A percentile compares a stretch with the other conserved stretches of the same genome.
phyloP scores from a whole-genome alignment of 2,888 invertebrate genomes.

The Iphiclides podalirius region DNA sequence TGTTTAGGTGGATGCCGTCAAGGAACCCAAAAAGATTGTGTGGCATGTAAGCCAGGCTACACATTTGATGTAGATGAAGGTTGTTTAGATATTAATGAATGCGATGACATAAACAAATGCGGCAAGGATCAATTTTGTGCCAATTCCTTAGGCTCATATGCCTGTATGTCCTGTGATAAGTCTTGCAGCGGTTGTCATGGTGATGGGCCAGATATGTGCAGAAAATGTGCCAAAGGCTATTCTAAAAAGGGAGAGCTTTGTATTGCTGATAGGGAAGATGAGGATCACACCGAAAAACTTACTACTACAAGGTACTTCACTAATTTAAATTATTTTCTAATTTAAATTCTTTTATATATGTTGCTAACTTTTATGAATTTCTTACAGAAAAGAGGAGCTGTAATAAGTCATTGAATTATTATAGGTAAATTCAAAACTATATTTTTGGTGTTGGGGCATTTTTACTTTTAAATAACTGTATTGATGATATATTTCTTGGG shows the following conservation, averaged over 20 bases:
- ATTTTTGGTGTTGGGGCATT: slow-evolving; percentile 49
- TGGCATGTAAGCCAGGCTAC: slow-evolving; percentile 85
- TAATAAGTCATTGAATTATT: slow-evolving; percentile 40
- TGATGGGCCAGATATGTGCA: slow-evolving; percentile 95
- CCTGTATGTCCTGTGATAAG: slow-evolving; percentile 90
- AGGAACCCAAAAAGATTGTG: slow-evolving; percentile 84
- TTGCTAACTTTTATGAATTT: slow-evolving; percentile 37
- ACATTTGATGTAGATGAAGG: slow-evolving; percentile 85
- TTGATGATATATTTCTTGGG: too few relatives aligned
- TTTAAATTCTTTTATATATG: slow-evolving; percentile 18
- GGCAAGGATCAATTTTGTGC: slow-evolving; percentile 89
- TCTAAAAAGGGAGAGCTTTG: slow-evolving; percentile 87
- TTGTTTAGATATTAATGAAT: slow-evolving; percentile 93
- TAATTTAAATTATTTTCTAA: too few relatives aligned
- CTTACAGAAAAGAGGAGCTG: slow-evolving; percentile 69
- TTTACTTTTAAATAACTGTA: neutral
- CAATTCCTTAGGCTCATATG: slow-evolving; percentile 91
- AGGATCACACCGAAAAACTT: slow-evolving; percentile 49
- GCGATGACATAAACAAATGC: slow-evolving; percentile 80
- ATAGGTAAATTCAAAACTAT: slow-evolving; percentile 52
- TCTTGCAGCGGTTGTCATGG: slow-evolving; percentile 92
- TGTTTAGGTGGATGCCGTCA: slow-evolving; percentile 89
- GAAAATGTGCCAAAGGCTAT: slow-evolving; percentile 87
- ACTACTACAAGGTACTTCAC: slow-evolving; percentile 56
- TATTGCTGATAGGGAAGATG: slow-evolving; percentile 81